Evolutionary conservation across 2,888 invertebrate genomes (phyloP), one percentile per base, ranked within the genome.

Genomic region (Uloborus plumipes): DNA sequence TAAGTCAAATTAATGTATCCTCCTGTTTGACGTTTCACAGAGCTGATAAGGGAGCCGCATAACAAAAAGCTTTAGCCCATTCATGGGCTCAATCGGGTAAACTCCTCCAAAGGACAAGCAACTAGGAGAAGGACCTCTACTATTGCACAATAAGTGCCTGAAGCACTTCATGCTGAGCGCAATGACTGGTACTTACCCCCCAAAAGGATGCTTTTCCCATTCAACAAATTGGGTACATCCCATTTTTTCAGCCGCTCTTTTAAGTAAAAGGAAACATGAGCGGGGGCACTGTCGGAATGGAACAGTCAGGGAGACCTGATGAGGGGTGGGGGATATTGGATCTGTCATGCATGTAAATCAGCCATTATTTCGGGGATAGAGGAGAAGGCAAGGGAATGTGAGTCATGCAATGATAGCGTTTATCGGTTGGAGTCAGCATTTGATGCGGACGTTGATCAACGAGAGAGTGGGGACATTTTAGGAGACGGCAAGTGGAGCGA

Each of bases 261-360:
- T 71, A 77, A 71, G 64, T 77, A 70, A 77, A 77, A 77, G 55
- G 77, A 77, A 75, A 75, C 22, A 64, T 55, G 65, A 75, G 64
- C 65, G 22, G 61, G 53, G 61, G 55, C 55, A 47, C 73, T 74
- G 50, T 20, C 4, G 58, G 67, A 39, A 39, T 39, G 59, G 70
- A 62, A 53, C 31, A 31, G 64, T 66, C 47, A 22, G 31, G 18
- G 49, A 22, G 67, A 9, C 14, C 16, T 2, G 14, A 9, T 59
- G 47, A 62, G 22, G 39, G 47, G 16, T 20, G 39, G 55, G n/a
- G 55, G 59, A 67, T 47, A 53, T 55, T 39, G 51, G 53, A 20
- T 59, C 66, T 61, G 80, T 70, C 80, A 81, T 74, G 74, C 80
- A 81, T 81, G 80, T 70, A 81, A 81, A 81, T 81, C 80, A 74